A percentile compares a stretch with the other conserved stretches of the same genome.
phyloP scores from a whole-genome alignment of 2,113 vertebrate genomes.

The Origma solitaria region DNA sequence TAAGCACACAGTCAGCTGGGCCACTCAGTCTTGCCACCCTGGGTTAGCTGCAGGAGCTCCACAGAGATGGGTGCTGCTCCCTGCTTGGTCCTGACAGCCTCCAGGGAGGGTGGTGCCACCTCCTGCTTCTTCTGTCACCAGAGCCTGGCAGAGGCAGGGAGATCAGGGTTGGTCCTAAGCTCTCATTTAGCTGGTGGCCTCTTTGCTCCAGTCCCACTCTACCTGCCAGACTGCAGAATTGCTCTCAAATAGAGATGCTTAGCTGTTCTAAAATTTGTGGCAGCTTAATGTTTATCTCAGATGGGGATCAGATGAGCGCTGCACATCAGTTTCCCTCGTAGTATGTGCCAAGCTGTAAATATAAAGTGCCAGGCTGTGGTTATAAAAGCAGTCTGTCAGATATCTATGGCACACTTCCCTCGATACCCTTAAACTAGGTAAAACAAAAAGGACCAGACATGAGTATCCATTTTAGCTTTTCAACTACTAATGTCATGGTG shows the following conservation, averaged over 20 bases:
- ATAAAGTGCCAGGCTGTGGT: not conserved
- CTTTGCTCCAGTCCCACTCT: not conserved
- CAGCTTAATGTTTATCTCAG: not conserved
- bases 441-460: not conserved
- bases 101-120: not conserved
- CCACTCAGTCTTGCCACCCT: not conserved
- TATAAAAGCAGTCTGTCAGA: not conserved
- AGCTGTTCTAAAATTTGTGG: not conserved
- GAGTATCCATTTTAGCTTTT: not conserved
- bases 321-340: not conserved
- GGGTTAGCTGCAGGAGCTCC: not conserved
- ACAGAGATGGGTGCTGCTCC: not conserved
- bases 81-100: not conserved
- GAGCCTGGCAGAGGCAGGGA: fast-evolving
- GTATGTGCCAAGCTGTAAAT: not conserved
- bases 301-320: not conserved
- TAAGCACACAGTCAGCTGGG: not conserved
- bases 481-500: not conserved
- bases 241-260: not conserved
- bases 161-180: not conserved
- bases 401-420: not conserved
- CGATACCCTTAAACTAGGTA: not conserved
- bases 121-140: not conserved
- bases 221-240: not conserved
- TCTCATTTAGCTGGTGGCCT: not conserved